Evolutionary conservation across 2,888 invertebrate species (phyloP), one percentile per base, ranked within the genome.

Genomic region (Tholera decimalis): DNA sequence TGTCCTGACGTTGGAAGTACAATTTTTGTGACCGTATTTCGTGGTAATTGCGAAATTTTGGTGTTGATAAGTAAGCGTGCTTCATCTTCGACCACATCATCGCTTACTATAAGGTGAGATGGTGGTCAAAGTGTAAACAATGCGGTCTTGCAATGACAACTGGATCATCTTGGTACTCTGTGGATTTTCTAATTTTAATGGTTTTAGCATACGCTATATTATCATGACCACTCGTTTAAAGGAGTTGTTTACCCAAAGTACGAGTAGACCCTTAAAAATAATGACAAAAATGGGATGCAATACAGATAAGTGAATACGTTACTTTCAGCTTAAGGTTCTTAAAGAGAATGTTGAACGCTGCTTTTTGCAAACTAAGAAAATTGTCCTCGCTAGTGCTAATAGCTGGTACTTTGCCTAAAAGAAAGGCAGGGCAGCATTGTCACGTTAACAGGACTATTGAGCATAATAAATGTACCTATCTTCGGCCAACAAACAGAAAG

Each of bases 201-300:
- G 11, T 18, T 35, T 28, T 44, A 46, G 11, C 11, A 26, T 6
- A 26, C 15, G 33, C 15, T 60, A 13, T 43, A 13, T 11, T 13
- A 22, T 11, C 8, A 43, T 11, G n/a, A 22, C 15, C 8, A 43
- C 11, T 28, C 26, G 8, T 43, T 35, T 33, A 3, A 39, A 41
- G 7, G 8, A 18, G 11, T 2, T 20, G 11, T 28, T 39, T n/a
- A n/a, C n/a, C n/a, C n/a, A n/a, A n/a, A n/a, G n/a, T n/a, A n/a
- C n/a, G 3, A 49, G 9, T 1, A 35, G n/a, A 22, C 9, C 22
- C 26, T 63, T 44, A 35, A 44, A 64, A 44, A 44, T 64, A 67
- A 64, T 64, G 33, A 3, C 50, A 26, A 41, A 41, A 65, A 65
- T 50, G 43, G 8, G 11, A 2, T 54, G 67, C 13, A 54, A 67